Conservation (phyloP, 2,797 vertebrate genomes). For the Eulemur coronatus region DNA sequence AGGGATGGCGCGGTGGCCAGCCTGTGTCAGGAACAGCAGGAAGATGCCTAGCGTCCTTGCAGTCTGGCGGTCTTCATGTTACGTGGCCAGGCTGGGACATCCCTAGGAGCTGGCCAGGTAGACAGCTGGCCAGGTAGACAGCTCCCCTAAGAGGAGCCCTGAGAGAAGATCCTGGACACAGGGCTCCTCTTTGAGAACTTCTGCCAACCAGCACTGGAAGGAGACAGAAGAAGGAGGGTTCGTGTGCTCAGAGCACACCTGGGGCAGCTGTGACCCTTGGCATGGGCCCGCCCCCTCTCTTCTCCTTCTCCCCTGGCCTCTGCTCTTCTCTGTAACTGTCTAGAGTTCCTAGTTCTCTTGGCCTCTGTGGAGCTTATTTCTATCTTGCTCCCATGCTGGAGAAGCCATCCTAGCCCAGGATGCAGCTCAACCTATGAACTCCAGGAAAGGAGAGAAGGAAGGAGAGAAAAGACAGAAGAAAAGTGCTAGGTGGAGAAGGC, state of each 20-base stretch:
- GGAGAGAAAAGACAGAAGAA: not conserved
- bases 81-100: not conserved
- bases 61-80: not conserved
- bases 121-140: not conserved
- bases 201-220: not conserved
- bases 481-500: not conserved
- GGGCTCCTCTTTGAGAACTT: not conserved
- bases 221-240: not conserved
- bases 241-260: fast-evolving
- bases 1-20: not conserved
- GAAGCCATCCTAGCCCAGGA: not conserved
- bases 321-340: not conserved
- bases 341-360: not conserved
- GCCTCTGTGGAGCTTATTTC: not conserved
- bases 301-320: too few species aligned
- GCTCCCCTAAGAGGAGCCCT: not conserved
- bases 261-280: not conserved
- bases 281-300: fast-evolving
- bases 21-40: not conserved
- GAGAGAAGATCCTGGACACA: not conserved
- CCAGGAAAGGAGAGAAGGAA: not conserved
- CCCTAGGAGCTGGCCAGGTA: not conserved
- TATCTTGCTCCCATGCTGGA: not conserved
- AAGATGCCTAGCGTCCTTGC: not conserved
- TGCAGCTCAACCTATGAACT: not conserved